Percentiles rank a stretch among this genome's conserved stretches.
Conservation (phyloP, 1,140 invertebrate species). For the Pseudachorutes palmiensis region DNA sequence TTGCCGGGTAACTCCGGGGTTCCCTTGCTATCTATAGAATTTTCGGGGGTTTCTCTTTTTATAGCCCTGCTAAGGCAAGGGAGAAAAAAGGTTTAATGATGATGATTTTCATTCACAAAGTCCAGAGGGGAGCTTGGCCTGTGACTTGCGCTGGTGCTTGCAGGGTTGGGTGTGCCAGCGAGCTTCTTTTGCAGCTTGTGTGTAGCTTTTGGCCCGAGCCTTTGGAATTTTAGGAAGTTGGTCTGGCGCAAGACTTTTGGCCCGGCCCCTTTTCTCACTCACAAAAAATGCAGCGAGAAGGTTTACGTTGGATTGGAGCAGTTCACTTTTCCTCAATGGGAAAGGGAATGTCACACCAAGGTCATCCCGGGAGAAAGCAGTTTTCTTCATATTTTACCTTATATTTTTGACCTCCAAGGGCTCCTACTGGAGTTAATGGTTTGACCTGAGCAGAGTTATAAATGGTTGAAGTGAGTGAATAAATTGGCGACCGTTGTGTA, state of each 20-base stretch:
- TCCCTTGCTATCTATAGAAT: neutral
- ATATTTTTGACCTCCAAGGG: neutral
- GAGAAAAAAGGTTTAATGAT: conserved; percentile 10
- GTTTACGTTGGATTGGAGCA: neutral
- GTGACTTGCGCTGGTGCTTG: neutral
- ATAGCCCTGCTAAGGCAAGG: neutral
- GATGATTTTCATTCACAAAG: conserved; percentile 10
- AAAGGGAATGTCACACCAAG: conserved; percentile 7
- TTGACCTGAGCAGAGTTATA: neutral
- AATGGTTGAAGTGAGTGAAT: neutral
- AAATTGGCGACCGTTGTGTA: neutral
- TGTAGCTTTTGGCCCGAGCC: neutral
- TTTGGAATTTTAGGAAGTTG: neutral
- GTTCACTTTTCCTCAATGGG: neutral
- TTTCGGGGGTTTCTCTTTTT: conserved; percentile 5
- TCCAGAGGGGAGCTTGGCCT: neutral
- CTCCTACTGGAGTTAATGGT: neutral
- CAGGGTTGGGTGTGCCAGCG: neutral
- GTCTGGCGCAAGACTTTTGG: neutral
- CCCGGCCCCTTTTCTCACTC: neutral
- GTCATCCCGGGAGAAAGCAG: neutral
- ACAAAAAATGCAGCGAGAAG: conserved; percentile 1
- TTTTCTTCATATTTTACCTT: neutral
- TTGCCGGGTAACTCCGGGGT: neutral
- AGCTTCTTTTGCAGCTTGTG: neutral